Conservation (phyloP, 2,888 invertebrate species). For the Ochlodes sylvanus region DNA sequence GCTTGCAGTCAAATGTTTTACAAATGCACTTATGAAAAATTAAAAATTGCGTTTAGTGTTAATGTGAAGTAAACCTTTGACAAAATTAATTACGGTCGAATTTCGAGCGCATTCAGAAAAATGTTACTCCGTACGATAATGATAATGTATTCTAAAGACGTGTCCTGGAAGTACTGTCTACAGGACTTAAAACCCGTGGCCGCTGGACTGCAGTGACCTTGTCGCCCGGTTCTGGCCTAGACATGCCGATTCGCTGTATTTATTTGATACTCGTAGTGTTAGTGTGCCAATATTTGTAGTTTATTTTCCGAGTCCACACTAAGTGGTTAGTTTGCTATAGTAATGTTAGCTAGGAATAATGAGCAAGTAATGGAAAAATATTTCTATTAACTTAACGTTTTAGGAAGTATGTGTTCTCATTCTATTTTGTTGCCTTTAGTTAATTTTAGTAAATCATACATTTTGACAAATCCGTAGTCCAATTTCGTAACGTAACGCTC, state of each 20-base stretch:
- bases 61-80: too few species aligned
- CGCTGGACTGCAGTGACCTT: slow-evolving; percentile 20
- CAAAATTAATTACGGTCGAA: too few species aligned
- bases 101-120: too few species aligned
- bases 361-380: slow-evolving; percentile 9
- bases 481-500: too few species aligned
- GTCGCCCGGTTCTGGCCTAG: slow-evolving; percentile 54
- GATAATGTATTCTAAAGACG: too few species aligned
- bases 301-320: slow-evolving; percentile 30
- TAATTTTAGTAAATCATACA: too few species aligned
- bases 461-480: too few species aligned
- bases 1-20: too few species aligned
- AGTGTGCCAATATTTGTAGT: slow-evolving; percentile 31
- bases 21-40: too few species aligned
- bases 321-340: slow-evolving; percentile 24
- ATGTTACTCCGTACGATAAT: too few species aligned
- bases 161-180: neutral
- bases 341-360: slow-evolving; percentile 10
- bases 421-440: too few species aligned
- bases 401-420: neutral
- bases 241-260: slow-evolving; percentile 54
- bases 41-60: too few species aligned
- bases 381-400: neutral
- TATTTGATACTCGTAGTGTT: slow-evolving; percentile 54
- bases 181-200: slow-evolving; percentile 3